phyloP scores from a whole-genome alignment of 2,888 invertebrate species.

The Zaprionus obscuricornis region DNA sequence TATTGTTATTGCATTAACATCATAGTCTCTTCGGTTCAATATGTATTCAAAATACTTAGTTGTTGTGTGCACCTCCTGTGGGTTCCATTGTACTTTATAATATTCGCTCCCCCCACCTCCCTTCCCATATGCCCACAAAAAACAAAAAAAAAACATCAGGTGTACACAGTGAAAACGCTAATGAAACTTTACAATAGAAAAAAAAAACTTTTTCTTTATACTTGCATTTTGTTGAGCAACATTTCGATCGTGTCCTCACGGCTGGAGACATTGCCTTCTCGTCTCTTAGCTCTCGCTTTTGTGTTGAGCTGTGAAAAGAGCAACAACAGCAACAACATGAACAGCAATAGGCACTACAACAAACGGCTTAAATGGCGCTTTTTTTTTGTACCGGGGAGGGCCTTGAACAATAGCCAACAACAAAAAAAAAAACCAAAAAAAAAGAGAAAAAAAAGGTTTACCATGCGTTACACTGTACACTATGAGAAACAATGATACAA shows the following conservation, averaged over 20 bases:
- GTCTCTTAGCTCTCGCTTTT: constrained; percentile 51
- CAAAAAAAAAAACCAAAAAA: constrained; percentile 28
- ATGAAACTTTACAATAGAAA: constrained; percentile 54
- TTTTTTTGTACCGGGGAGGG: constrained; percentile 29
- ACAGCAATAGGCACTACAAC: constrained; percentile 42
- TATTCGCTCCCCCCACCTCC: constrained; percentile 23
- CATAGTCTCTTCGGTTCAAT: constrained; percentile 36
- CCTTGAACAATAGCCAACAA: constrained; percentile 56
- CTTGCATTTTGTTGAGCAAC: constrained; percentile 31
- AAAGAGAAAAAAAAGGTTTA: constrained; percentile 49
- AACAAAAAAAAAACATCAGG: constrained; percentile 49
- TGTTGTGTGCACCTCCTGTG: constrained; percentile 61
- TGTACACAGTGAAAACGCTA: constrained; percentile 57
- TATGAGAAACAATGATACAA: constrained; percentile 48
- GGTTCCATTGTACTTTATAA: constrained; percentile 53
- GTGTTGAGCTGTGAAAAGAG: constrained; percentile 71
- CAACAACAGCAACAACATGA: constrained; percentile 43
- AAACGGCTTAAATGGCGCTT: constrained; percentile 74
- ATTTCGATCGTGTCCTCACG: constrained; percentile 69
- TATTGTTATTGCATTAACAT: constrained; percentile 14
- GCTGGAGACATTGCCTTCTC: constrained; percentile 69
- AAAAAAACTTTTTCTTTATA: constrained; percentile 43
- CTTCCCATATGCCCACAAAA: neutral
- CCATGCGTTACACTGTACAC: constrained; percentile 23
- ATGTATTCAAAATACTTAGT: constrained; percentile 67